Conservation (phyloP, 2,888 invertebrate genomes). For the Ellobium chinense region DNA sequence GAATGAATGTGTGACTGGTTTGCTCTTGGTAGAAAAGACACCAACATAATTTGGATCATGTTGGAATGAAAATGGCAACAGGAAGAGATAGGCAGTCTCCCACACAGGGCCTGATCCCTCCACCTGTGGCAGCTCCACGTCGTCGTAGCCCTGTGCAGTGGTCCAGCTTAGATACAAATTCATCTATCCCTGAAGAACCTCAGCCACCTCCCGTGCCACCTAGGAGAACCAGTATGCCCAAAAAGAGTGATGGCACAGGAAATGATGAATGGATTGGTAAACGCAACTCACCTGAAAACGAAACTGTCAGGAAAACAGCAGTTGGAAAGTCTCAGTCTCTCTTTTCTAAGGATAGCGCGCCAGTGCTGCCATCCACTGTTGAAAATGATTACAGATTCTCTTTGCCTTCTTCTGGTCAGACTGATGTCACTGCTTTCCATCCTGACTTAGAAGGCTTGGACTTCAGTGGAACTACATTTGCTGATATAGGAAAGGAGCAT, state of each 20-base stretch:
- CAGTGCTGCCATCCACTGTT: background rate
- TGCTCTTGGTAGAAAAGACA: no score
- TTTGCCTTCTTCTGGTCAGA: background rate
- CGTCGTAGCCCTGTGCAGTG: constrained; percentile 2
- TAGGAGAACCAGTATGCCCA: background rate
- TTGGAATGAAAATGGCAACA: no score
- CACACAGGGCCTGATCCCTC: constrained; percentile 27
- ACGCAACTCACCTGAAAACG: background rate
- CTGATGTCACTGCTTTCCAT: constrained; percentile 47
- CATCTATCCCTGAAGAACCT: background rate
- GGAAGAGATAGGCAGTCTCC: constrained; percentile 13
- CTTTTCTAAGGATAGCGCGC: constrained; percentile 32
- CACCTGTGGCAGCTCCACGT: constrained; percentile 27
- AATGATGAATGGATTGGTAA: background rate
- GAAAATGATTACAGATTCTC: background rate
- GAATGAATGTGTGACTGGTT: no score
- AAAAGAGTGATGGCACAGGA: background rate
- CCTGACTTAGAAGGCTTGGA: constrained; percentile 67
- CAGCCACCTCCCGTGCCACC: background rate
- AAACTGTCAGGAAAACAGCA: background rate
- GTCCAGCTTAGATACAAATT: background rate
- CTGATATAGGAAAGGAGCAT: background rate
- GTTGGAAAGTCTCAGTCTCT: constrained; percentile 45
- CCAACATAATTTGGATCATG: no score
- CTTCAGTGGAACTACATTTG: constrained; percentile 50